These are phyloP conservation scores for Drosophila siamana DNA, from an alignment of 2,888 invertebrate species.

Conservation along the genomic window DNA sequence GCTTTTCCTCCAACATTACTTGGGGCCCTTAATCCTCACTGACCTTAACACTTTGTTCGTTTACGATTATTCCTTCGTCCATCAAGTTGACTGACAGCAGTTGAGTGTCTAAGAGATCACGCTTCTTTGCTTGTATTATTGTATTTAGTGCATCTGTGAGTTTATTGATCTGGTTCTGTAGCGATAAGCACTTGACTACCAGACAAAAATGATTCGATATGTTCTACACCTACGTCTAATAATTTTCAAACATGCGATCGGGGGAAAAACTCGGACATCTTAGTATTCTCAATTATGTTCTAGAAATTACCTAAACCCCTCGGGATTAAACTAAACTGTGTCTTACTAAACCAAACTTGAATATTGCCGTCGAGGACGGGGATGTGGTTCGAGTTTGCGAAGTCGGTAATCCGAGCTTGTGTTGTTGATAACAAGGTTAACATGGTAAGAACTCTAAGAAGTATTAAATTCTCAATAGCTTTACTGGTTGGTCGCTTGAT, in stretches of 20 bases:
- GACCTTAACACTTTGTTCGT: not conserved
- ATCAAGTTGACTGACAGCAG: not conserved
- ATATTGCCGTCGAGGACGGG: not conserved
- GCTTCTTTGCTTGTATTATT: not conserved
- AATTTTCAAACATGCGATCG: slow-evolving; percentile 5
- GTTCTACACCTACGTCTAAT: not conserved
- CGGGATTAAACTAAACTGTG: too few species aligned
- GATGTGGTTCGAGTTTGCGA: not conserved
- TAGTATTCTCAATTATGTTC: not conserved
- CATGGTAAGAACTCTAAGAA: not conserved
- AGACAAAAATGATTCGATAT: too few species aligned
- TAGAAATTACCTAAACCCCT: not conserved
- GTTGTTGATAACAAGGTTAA: not conserved
- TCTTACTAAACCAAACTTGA: not conserved
- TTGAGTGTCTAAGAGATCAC: not conserved
- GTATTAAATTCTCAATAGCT: not conserved
- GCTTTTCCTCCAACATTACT: not conserved
- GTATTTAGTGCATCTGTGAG: slow-evolving; percentile 7
- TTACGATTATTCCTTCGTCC: not conserved
- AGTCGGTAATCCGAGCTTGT: not conserved
- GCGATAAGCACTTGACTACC: too few species aligned
- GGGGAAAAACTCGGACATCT: slow-evolving; percentile 1
- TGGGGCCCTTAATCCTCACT: slow-evolving; percentile 1
- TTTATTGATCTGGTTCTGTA: slow-evolving; percentile 8
- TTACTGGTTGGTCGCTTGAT: not conserved